A percentile compares a stretch with the other conserved stretches of the same genome.
phyloP scores from a whole-genome alignment of 2,888 invertebrate genomes.

The Ormyrus nitidulus region DNA sequence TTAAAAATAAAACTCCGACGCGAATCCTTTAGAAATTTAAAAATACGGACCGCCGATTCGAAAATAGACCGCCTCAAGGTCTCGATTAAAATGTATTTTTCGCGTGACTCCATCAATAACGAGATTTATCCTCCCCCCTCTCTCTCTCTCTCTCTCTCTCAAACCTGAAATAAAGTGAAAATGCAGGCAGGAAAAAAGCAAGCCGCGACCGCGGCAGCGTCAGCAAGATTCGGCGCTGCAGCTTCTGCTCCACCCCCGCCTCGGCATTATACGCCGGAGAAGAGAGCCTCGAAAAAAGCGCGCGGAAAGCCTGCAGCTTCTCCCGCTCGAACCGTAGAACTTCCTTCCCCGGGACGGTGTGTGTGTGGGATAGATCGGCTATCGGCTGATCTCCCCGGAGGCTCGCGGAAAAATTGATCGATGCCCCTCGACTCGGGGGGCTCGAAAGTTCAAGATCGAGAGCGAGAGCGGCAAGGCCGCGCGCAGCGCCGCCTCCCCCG shows the following conservation, averaged over 20 bases:
- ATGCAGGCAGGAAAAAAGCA: too few relatives aligned
- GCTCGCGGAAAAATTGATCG: slow-evolving; percentile 37
- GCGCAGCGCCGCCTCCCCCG: neutral
- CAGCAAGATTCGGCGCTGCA: too few relatives aligned
- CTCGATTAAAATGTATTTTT: slow-evolving; percentile 38
- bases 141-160: neutral
- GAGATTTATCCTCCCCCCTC: slow-evolving; percentile 3
- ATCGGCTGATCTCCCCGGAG: neutral
- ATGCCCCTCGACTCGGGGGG: slow-evolving; percentile 6
- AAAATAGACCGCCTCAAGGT: neutral
- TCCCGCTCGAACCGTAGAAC: too few relatives aligned
- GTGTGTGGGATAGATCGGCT: too few relatives aligned
- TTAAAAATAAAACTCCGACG: too few relatives aligned
- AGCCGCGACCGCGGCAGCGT: too few relatives aligned
- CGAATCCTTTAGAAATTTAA: neutral
- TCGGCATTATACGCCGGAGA: neutral
- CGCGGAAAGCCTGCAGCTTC: too few relatives aligned
- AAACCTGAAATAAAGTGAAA: neutral
- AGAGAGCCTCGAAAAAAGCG: too few relatives aligned
- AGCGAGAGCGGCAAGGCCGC: slow-evolving; percentile 48
- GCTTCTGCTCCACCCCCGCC: neutral
- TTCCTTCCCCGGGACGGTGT: too few relatives aligned
- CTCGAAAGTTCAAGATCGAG: slow-evolving; percentile 49
- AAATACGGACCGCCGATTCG: neutral
- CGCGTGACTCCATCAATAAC: slow-evolving; percentile 39